Evolutionary conservation across 2,888 invertebrate species (phyloP), one percentile per base, ranked within the genome.

Genomic region (Lepas anatifera): DNA sequence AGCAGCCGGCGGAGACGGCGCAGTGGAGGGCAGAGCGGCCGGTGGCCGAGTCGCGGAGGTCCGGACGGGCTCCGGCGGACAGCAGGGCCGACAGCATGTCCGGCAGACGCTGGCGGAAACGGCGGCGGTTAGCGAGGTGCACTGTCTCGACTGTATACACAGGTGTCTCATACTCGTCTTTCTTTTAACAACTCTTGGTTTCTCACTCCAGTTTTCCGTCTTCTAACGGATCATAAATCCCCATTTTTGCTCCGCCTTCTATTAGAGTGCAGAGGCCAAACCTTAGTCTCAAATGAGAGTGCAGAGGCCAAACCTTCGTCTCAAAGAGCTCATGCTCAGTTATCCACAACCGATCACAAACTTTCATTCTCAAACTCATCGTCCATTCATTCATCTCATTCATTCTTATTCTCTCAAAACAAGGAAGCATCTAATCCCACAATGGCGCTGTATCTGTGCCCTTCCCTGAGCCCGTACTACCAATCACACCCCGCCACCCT

Each of bases 1-100:
- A 92, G 81, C 93, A 92, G 92, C 87, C 88, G 71, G 92, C 92
- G 1, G 93, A 91, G 81, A 87, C 89, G 80, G 85, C 87, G 27
- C 90, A 70, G 22, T 73, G 73, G 2, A 73, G 70, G 8, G 73
- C 70, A n/a, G n/a, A n/a, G 4, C 71, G 71, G 66, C 71, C 70
- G 25, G 70, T 71, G 16, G 71, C 71, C 39, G 68, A 39, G 48
- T 73, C 73, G 29, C 43, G 37, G 16, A 37, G 66, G 37, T 72
- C 69, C 6, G 71, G 29, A 27, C 69, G 37, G 0, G 71, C 70
- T 3, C 71, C 71, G 13, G 69, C 66, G 16, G 52, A 58, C 63
- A 73, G 50, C 16, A 73, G 67, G 25, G 69, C 69, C 22, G 63
- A 29, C 29, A 70, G 71, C 18, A 73, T 72, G 43, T 25, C 48